These are phyloP conservation scores for Eristalis intricaria DNA, from an alignment of 2,888 invertebrate genomes.

Conservation along the genomic window DNA sequence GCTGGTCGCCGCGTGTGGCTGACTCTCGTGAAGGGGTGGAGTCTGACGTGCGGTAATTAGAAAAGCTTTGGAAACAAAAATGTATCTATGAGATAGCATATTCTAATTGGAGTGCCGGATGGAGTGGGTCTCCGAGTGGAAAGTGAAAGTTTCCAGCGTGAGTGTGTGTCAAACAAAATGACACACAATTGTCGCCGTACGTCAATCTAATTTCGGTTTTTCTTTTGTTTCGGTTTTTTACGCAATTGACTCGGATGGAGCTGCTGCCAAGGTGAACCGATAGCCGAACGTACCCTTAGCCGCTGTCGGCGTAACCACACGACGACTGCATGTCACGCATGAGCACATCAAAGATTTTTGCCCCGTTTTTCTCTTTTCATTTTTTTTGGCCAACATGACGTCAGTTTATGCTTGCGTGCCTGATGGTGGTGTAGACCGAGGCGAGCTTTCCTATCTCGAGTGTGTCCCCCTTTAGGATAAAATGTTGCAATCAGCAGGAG, in stretches of 20 bases:
- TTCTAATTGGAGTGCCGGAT: slow-evolving; percentile 40
- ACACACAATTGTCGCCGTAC: slow-evolving; percentile 34
- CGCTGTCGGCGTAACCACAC: slow-evolving; percentile 14
- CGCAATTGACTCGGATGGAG: slow-evolving; percentile 44
- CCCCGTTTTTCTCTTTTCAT: neutral
- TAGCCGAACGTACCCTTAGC: slow-evolving; percentile 39
- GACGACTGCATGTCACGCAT: slow-evolving; percentile 61
- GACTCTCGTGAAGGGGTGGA: slow-evolving; percentile 35
- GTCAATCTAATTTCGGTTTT: slow-evolving; percentile 46
- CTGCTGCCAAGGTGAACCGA: slow-evolving; percentile 59
- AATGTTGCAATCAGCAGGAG: slow-evolving; percentile 54
- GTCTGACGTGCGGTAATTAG: slow-evolving; percentile 36
- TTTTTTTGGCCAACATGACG: slow-evolving; percentile 47
- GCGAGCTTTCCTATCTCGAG: slow-evolving; percentile 9
- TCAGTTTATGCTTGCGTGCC: slow-evolving; percentile 59
- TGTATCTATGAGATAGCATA: slow-evolving; percentile 34
- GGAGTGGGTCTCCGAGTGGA: slow-evolving; percentile 50
- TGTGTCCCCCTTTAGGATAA: slow-evolving; percentile 30
- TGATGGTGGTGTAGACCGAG: neutral
- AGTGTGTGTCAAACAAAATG: slow-evolving; percentile 25
- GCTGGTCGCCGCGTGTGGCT: neutral
- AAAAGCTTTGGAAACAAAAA: slow-evolving; percentile 60
- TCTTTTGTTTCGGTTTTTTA: neutral
- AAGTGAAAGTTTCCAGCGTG: slow-evolving; percentile 66
- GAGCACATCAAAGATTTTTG: slow-evolving; percentile 49